phyloP scores from a whole-genome alignment of 1,140 invertebrate genomes.

The Solen grandis region DNA sequence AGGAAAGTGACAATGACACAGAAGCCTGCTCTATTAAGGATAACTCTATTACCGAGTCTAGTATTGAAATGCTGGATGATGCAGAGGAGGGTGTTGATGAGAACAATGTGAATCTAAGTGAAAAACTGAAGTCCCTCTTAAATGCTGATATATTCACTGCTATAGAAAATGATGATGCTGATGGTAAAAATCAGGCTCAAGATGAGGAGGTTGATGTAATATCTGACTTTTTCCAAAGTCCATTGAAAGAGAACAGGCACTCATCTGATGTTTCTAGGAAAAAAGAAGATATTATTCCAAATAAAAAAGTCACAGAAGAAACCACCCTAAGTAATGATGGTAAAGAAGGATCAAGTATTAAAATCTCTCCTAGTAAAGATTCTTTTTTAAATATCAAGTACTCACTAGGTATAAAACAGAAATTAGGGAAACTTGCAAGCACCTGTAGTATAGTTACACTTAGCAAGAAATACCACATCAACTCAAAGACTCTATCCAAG shows the following conservation, averaged over 20 bases:
- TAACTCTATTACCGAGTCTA: no score
- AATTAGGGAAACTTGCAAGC: constrained; percentile 37
- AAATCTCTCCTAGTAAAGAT: neutral
- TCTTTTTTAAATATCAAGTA: neutral
- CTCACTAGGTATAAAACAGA: constrained; percentile 30
- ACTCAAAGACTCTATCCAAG: constrained; percentile 5
- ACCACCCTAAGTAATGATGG: neutral
- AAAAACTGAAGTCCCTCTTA: constrained; percentile 47
- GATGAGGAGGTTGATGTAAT: neutral
- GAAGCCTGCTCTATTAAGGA: neutral
- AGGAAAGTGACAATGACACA: neutral
- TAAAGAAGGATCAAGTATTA: neutral
- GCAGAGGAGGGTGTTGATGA: neutral
- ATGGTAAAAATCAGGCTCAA: neutral
- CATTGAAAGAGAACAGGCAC: neutral
- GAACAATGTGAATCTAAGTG: constrained; percentile 38
- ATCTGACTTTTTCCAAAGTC: neutral
- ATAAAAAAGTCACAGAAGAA: neutral
- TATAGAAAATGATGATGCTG: constrained; percentile 5
- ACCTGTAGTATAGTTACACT: constrained; percentile 16
- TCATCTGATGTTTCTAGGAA: neutral
- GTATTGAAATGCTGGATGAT: neutral
- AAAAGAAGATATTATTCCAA: neutral
- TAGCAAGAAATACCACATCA: constrained; percentile 31
- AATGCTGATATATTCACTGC: constrained; percentile 52